A percentile compares a stretch with the other conserved stretches of the same genome.
These are phyloP conservation scores for Telmatochromis brachygnathus DNA, from an alignment of 2,113 vertebrate species.

Conservation along the genomic window DNA sequence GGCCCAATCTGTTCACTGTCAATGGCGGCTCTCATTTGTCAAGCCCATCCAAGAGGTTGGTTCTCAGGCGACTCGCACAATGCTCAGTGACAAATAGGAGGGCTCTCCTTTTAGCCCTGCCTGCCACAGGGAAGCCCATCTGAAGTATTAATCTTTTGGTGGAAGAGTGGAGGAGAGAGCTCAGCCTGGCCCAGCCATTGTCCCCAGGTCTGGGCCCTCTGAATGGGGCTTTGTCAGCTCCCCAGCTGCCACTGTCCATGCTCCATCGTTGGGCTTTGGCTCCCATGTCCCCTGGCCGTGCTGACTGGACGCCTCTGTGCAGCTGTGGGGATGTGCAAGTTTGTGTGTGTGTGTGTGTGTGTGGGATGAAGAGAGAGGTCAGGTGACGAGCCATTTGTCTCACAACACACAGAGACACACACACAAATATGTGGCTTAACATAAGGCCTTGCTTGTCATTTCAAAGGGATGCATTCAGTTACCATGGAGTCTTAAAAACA, in stretches of 20 bases:
- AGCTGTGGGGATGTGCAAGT: conserved; percentile 64
- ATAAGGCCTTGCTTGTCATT: conserved; percentile 33
- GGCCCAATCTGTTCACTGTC: conserved; percentile 71
- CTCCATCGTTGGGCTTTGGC: conserved; percentile 70
- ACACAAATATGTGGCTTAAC: conserved; percentile 38
- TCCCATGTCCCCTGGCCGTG: conserved; percentile 69
- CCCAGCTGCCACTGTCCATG: conserved; percentile 74
- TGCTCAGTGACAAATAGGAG: conserved; percentile 74
- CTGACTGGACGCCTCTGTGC: conserved; percentile 71
- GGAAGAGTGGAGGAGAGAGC: conserved; percentile 70
- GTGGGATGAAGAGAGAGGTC: conserved; percentile 44
- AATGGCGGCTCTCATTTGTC: conserved; percentile 72
- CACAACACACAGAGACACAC: conserved; percentile 25
- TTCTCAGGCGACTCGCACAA: conserved; percentile 74
- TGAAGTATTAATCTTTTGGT: conserved; percentile 79
- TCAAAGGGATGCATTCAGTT: conserved; percentile 30
- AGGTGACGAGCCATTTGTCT: conserved; percentile 64
- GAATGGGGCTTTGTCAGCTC: conserved; percentile 77
- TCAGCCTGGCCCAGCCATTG: conserved; percentile 71
- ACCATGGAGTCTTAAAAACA: conserved; percentile 20
- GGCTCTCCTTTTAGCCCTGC: conserved; percentile 71
- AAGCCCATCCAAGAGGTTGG: conserved; percentile 71
- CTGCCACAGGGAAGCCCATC: conserved; percentile 75
- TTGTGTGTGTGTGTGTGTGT: conserved; percentile 40
- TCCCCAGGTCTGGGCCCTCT: conserved; percentile 66